Evolutionary conservation across 2,113 vertebrate species (phyloP).

Genomic region (Proteles cristata): DNA sequence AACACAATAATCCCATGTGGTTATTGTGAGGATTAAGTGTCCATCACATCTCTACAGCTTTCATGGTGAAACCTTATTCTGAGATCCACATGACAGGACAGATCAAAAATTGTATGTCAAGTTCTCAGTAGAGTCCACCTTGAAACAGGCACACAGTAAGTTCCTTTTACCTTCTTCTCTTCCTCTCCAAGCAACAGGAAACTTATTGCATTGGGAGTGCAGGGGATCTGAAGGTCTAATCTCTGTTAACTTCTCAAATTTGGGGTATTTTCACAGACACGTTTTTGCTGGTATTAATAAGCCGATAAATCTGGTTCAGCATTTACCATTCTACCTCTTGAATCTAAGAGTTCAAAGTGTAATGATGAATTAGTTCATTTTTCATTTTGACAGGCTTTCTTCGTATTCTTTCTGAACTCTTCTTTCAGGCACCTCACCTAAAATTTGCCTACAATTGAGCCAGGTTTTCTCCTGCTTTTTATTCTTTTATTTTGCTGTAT

Average conservation of each 20-base stretch:
- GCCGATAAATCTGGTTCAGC: conserved; percentile 13
- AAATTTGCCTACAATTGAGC: conserved; percentile 45
- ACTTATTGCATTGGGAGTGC: not conserved
- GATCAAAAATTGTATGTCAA: not conserved
- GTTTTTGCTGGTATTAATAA: not conserved
- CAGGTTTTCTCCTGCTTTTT: not conserved
- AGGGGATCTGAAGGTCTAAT: not conserved
- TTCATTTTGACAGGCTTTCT: conserved; percentile 70
- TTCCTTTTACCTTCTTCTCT: not conserved
- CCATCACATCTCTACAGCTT: not conserved
- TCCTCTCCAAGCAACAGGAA: not conserved
- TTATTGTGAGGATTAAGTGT: not conserved
- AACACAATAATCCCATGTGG: not conserved
- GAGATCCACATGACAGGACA: not conserved
- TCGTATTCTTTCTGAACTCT: conserved; percentile 11
- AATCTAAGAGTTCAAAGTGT: not conserved
- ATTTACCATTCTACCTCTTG: not conserved
- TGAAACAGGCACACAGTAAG: not conserved
- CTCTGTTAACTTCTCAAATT: conserved; percentile 8
- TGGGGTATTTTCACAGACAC: not conserved
- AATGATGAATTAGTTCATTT: conserved; percentile 66
- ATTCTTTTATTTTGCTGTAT: conserved; percentile 3
- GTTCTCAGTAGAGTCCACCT: not conserved
- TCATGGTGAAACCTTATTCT: not conserved
- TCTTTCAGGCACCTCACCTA: not conserved